Base-by-base conservation (phyloP, 2,113 vertebrate species). In the Sorex fumeus region DNA sequence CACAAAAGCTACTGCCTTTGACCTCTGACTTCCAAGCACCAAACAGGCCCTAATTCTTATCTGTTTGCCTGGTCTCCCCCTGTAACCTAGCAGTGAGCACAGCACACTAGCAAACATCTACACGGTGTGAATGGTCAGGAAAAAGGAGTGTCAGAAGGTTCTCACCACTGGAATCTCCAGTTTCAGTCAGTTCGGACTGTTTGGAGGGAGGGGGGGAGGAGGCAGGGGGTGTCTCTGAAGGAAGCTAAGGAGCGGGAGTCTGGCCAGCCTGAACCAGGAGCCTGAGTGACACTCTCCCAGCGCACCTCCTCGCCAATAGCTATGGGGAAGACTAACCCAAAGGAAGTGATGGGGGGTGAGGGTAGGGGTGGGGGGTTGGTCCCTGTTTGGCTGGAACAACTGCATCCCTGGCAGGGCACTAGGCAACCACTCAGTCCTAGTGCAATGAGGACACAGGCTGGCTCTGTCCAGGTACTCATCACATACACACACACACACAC, bases 401-500 rank as follows among this genome's bases (percentile, higher is more conserved):
- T 2, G 1, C 12, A 10, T 4, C 66, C 43, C 78, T 34, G 70
- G 40, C 36, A 67, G 36, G 57, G 50, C 47, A 5, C 25, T 8
- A 16, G 34, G 69, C 36, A 82, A 32, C 80, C 30, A n/a, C 30
- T 28, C 27, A 23, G 45, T 25, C 45, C 19, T 28, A 12, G 19
- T 60, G 21, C 57, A 60, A 19, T 60, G 18, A 23, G 62, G 50
- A 19, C 71, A 11, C 69, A 62, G 2, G 67, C 8, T 15, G 32
- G 4, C 36, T 78, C 36, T 36, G 3, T 1, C 40, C 13, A 72
- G 47, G 57, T 13, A 7, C 18, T 1, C 60, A 50, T 10, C 28
- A 77, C 1, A 18, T 0, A 1, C 74, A 16, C 75, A 28, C 4
- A 2, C 1, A 18, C 1, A 1, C 74, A 16, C 75, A 28, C 4